Evolutionary conservation across 2,888 invertebrate species (phyloP).

Genomic region (Scrobipalpa atriplicella): DNA sequence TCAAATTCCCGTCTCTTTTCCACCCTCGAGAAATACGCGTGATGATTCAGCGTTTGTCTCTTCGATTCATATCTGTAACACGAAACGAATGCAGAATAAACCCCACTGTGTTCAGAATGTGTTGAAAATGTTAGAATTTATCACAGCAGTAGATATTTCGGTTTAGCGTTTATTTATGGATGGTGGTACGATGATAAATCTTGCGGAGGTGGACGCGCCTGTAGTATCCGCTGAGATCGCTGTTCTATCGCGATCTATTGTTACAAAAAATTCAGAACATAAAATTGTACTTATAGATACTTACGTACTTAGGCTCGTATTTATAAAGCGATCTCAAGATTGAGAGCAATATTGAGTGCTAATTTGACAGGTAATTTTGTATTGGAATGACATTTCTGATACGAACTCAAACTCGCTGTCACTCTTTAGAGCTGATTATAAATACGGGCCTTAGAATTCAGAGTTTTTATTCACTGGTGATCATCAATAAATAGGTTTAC

Average conservation of each 20-base stretch:
- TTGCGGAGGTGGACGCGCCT: conserved; percentile 27
- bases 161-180: conserved; percentile 26
- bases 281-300: background rate
- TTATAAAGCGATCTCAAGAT: too few species aligned
- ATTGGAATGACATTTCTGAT: too few species aligned
- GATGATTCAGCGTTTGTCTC: conserved; percentile 22
- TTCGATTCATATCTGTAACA: background rate
- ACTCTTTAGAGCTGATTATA: too few species aligned
- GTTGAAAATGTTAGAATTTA: conserved; percentile 9
- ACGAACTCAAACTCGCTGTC: too few species aligned
- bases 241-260: conserved; percentile 17
- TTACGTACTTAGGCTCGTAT: background rate
- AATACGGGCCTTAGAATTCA: background rate
- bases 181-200: conserved; percentile 22
- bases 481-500: background rate
- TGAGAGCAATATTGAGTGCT: too few species aligned
- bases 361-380: too few species aligned
- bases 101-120: background rate
- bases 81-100: conserved; percentile 12
- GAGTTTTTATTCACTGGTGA: background rate
- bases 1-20: background rate
- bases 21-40: conserved; percentile 21
- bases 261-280: background rate
- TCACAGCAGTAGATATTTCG: conserved; percentile 8
- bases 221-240: conserved; percentile 28